Evolutionary conservation across 2,888 invertebrate genomes (phyloP).

Genomic region (Athalia cordata): DNA sequence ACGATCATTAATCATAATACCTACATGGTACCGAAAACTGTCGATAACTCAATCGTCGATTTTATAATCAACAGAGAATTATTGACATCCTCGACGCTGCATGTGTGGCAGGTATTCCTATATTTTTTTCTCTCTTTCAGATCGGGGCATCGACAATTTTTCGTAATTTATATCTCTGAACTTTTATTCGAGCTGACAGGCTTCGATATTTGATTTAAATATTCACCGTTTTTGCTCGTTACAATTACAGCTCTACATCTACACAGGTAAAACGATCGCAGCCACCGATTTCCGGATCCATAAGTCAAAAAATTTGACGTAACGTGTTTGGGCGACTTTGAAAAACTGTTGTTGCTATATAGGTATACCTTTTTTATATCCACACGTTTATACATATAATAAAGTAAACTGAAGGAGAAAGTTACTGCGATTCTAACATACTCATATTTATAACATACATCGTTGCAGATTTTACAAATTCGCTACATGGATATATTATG

Average conservation of each 20-base stretch:
- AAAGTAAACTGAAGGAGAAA: neutral
- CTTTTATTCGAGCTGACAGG: too few relatives aligned
- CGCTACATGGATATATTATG: neutral
- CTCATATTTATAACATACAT: too few relatives aligned
- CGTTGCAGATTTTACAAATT: neutral
- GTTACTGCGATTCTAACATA: neutral
- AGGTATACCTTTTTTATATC: too few relatives aligned
- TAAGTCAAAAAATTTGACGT: neutral
- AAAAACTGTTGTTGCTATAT: neutral
- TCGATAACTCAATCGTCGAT: slow-evolving; percentile 1
- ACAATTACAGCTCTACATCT: neutral
- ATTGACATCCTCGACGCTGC: neutral
- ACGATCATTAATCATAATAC: neutral
- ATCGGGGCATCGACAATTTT: neutral
- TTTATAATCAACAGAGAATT: neutral
- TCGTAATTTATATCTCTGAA: neutral
- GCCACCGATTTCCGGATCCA: slow-evolving; percentile 4
- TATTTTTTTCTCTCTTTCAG: neutral
- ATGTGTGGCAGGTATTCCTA: neutral
- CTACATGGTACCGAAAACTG: neutral
- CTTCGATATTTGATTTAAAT: too few relatives aligned
- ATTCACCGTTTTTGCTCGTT: neutral
- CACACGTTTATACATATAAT: too few relatives aligned
- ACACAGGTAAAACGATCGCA: neutral
- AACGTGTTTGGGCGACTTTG: neutral